Conservation (phyloP, 2,113 vertebrate species). For the Fregata magnificens region DNA sequence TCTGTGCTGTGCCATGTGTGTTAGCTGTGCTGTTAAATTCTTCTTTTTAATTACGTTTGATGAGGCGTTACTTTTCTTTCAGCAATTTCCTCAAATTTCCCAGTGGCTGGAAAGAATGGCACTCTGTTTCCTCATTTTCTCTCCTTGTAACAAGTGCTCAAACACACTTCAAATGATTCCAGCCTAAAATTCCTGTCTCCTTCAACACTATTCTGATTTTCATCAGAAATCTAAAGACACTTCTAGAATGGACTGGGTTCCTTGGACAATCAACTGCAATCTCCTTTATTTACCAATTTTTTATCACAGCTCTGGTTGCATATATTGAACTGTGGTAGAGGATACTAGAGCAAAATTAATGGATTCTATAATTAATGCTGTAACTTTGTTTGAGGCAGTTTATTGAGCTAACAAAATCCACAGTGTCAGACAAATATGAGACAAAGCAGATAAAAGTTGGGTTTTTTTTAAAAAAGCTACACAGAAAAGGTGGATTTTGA, state of each 20-base stretch:
- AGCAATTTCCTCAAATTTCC: background rate
- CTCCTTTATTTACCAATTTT: background rate
- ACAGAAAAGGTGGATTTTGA: background rate
- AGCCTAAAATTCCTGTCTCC: background rate
- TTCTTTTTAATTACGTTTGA: background rate
- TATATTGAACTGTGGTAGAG: background rate
- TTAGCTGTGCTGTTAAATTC: background rate
- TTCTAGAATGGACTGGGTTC: background rate
- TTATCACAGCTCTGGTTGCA: background rate
- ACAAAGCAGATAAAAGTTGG: background rate
- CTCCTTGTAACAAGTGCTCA: background rate
- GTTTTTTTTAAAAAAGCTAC: background rate
- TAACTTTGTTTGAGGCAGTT: background rate
- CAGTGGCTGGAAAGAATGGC: background rate
- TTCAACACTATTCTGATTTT: background rate
- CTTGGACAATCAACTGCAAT: background rate
- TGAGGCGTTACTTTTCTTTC: background rate
- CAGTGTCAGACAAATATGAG: background rate
- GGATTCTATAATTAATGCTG: background rate
- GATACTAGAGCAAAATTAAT: background rate
- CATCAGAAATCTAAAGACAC: background rate
- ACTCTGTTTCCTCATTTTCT: background rate
- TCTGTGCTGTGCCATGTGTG: background rate
- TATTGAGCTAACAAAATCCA: background rate
- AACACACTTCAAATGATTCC: background rate